These are phyloP conservation scores for Phylloscopus whistleri DNA, from an alignment of 2,113 vertebrate species.

Conservation along the genomic window DNA sequence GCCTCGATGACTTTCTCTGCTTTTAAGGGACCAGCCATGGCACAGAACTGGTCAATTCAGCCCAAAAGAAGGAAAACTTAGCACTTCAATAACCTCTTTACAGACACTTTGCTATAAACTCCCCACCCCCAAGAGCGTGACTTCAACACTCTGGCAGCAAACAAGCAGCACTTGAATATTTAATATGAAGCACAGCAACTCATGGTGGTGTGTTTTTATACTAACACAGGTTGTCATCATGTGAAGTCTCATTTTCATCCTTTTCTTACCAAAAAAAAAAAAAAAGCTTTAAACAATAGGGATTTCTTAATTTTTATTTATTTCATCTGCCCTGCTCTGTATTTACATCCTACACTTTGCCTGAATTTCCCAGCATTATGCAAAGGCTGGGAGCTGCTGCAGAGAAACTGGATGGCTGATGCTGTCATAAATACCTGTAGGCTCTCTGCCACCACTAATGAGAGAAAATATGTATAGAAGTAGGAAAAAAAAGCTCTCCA, in stretches of 20 bases:
- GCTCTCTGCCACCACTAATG: background rate
- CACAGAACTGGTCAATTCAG: background rate
- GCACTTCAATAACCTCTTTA: background rate
- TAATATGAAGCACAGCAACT: background rate
- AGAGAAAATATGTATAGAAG: background rate
- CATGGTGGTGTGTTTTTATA: background rate
- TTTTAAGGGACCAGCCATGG: background rate
- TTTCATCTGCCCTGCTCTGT: background rate
- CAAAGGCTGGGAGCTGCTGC: background rate
- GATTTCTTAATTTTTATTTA: background rate
- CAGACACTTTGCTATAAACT: background rate
- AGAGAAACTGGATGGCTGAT: background rate
- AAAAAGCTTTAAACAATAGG: background rate
- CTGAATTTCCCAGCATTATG: background rate
- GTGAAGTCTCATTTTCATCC: background rate
- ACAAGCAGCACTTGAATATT: background rate
- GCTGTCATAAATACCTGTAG: background rate
- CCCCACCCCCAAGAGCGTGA: background rate
- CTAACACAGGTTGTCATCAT: background rate
- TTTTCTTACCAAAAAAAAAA: background rate
- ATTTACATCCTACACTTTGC: background rate
- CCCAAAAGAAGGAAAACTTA: background rate
- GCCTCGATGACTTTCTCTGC: rapidly evolving
- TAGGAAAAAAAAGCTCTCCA: background rate
- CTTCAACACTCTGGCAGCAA: background rate